Percentiles rank a stretch among this genome's conserved stretches.
Conservation (phyloP, 2,888 invertebrate species). For the Plusia festucae region DNA sequence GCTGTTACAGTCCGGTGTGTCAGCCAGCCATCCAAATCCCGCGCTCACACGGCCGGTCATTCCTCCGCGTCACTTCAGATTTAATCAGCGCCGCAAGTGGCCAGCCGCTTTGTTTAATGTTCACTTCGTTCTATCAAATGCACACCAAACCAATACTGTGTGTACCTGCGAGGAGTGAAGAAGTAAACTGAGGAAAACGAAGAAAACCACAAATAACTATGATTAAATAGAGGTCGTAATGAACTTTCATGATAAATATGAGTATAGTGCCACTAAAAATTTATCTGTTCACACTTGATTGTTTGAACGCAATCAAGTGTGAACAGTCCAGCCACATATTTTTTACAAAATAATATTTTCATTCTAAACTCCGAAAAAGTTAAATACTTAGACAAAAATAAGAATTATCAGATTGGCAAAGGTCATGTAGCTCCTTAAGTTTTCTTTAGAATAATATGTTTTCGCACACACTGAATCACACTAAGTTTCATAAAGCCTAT, state of each 20-base stretch:
- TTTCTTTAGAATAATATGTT: neutral
- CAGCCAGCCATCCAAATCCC: constrained; percentile 49
- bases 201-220: neutral
- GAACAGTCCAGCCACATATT: too few species aligned
- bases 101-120: constrained; percentile 53
- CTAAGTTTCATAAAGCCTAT: neutral
- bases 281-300: too few species aligned
- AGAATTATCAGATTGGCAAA: neutral
- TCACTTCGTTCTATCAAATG: constrained; percentile 43
- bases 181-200: constrained; percentile 13
- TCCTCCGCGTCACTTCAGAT: constrained; percentile 80
- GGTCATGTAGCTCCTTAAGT: neutral
- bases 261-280: too few species aligned
- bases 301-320: too few species aligned
- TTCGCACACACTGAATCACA: neutral
- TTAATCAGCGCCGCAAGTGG: constrained; percentile 72
- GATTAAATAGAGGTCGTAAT: too few species aligned
- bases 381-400: neutral
- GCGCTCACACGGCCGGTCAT: constrained; percentile 70
- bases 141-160: constrained; percentile 12
- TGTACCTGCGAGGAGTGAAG: too few species aligned
- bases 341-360: too few species aligned
- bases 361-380: neutral
- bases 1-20: constrained; percentile 43
- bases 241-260: too few species aligned